Evolutionary conservation across 2,797 vertebrate genomes (phyloP), one percentile per base, ranked within the genome.

Genomic region (Cirrhinus mrigala): DNA sequence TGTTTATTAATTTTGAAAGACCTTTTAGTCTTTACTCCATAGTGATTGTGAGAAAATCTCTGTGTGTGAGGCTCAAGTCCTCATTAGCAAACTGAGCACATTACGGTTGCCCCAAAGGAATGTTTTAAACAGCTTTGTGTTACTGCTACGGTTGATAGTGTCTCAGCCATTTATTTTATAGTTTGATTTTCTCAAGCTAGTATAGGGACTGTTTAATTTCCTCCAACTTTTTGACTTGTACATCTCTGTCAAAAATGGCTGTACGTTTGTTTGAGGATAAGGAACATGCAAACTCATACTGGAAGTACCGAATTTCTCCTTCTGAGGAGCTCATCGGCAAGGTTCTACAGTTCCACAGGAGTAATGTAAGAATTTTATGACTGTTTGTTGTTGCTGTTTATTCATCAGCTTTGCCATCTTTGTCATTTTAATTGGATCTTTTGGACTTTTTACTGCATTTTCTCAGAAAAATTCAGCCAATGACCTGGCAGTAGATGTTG

Each of bases 231-330:
- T 8, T 68, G 18, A 24, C 3, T 56, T 20, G 27, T 27, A 20
- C 44, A 74, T 12, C 7, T 56, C 33, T 37, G 11, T 56, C 16
- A 48, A 10, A 69, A 27, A 87, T 87, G 87, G 77, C 82, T 58
- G 80, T 87, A 20, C 94, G 94, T 50, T 89, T 96, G 89, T 97
- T 95, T 56, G 95, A 97, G 87, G 95, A 91, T 4, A 94, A 84
- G 60, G 86, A 92, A 2, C 95, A 97, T 0, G 95, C 95, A 0
- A 91, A 92, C 0, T 75, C 90, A 24, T 97, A 97, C 84, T 94
- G 94, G 92, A 96, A 94, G 73, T 96, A 95, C 89, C 90, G 96
- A 81, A 88, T 96, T 79, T 91, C 93, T 0, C 96, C 96, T 0
- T 92, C 96, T 6, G 73, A 93, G 58, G 91, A 94, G 27, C 91